Percentiles rank a stretch among this genome's conserved stretches.
Conservation (phyloP, 2,888 invertebrate species). For the Lasioglossum malachurum region DNA sequence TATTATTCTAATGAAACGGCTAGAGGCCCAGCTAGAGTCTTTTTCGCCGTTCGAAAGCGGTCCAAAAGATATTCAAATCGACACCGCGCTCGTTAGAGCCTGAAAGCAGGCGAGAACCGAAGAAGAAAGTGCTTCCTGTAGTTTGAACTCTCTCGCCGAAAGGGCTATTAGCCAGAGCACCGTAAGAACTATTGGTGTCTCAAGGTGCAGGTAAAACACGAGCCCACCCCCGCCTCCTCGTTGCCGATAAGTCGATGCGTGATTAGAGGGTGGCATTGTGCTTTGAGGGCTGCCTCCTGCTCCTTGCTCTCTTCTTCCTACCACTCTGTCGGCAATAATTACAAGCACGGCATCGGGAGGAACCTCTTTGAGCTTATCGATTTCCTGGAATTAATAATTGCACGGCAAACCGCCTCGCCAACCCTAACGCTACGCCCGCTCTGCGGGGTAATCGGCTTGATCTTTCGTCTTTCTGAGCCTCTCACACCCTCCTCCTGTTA, state of each 20-base stretch:
- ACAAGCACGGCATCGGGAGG: conserved; percentile 77
- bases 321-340: conserved; percentile 80
- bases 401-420: conserved; percentile 65
- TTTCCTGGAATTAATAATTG: conserved; percentile 84
- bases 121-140: conserved; percentile 74
- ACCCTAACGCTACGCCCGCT: conserved; percentile 57
- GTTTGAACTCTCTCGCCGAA: conserved; percentile 61
- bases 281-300: conserved; percentile 76
- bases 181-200: conserved; percentile 60
- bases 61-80: conserved; percentile 15
- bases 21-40: neutral
- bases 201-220: conserved; percentile 65
- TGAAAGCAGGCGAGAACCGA: conserved; percentile 62
- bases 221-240: conserved; percentile 65
- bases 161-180: conserved; percentile 51
- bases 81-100: conserved; percentile 14
- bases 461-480: conserved; percentile 62
- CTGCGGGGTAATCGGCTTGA: conserved; percentile 65
- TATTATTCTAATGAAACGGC: conserved; percentile 4
- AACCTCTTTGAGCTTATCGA: conserved; percentile 83
- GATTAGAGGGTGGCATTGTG: conserved; percentile 84
- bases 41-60: neutral
- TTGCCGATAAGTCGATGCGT: conserved; percentile 83
- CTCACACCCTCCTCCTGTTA: neutral
- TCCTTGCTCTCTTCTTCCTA: conserved; percentile 64